Base-by-base conservation (phyloP, 2,888 invertebrate species). In the Litoditis marina region DNA sequence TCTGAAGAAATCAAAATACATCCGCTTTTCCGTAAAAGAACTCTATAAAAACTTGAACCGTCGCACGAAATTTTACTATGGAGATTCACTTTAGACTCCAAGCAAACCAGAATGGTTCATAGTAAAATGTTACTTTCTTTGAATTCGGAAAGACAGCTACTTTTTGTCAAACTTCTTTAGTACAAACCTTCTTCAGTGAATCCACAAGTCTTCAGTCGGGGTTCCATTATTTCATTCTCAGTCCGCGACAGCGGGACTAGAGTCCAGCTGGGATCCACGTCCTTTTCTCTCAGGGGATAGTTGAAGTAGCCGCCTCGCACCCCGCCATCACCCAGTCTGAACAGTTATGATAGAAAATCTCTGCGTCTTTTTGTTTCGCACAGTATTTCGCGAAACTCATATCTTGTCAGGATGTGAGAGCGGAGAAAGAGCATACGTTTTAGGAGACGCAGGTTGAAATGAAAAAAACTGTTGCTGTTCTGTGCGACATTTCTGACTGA, bases 301-400 rank as follows among this genome's bases (percentile, higher is more conserved):
- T 78, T 78, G 19, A 78, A 54, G 34, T 76, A 78, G 6, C 78
- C 78, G 19, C 78, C 78, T 55, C 73, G 65, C 5, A 77, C 73
- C 49, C 66, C 46, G 6, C 78, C 78, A 55, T 78, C 78, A 5
- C 78, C 78, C 19, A 78, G 69, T 59, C 72, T 74, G 65, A 60
- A 68, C 55, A 2, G 0, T n/a, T 22, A 19, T 3, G 13, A 7
- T 25, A n/a, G n/a, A n/a, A n/a, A n/a, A n/a, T n/a, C n/a, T n/a
- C n/a, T n/a, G n/a, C n/a, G 6, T 54, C 8, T n/a, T n/a, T n/a
- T n/a, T n/a, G n/a, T n/a, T n/a, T n/a, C n/a, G n/a, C n/a, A n/a
- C n/a, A n/a, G n/a, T n/a, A n/a, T n/a, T n/a, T n/a, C n/a, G n/a
- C n/a, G n/a, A n/a, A n/a, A n/a, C n/a, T n/a, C n/a, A n/a, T n/a